Conservation (phyloP, 2,888 invertebrate species). For the Agonopterix subpropinquella region DNA sequence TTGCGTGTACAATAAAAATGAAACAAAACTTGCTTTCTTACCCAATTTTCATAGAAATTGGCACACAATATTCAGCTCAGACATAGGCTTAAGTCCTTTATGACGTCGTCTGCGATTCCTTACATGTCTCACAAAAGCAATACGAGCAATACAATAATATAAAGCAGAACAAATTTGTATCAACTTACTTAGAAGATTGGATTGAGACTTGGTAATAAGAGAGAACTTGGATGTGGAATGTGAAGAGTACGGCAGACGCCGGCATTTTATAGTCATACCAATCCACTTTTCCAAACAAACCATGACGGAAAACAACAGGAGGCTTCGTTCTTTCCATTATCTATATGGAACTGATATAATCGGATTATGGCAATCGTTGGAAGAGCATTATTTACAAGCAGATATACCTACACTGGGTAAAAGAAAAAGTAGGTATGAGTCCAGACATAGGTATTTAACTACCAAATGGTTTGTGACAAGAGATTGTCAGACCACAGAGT, state of each 20-base stretch:
- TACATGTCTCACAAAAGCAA: too few relatives aligned
- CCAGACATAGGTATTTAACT: too few relatives aligned
- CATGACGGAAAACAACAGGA: conserved; percentile 35
- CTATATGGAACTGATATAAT: conserved; percentile 34
- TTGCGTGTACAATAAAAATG: too few relatives aligned
- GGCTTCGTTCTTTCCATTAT: conserved; percentile 31
- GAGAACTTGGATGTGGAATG: conserved; percentile 29
- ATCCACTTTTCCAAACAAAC: conserved; percentile 37
- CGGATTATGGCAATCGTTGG: conserved; percentile 14
- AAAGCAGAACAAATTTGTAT: not conserved
- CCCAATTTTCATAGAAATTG: too few relatives aligned
- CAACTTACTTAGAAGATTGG: not conserved
- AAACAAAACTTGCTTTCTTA: too few relatives aligned
- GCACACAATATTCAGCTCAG: too few relatives aligned
- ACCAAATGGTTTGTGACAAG: too few relatives aligned
- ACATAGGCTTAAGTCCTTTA: too few relatives aligned
- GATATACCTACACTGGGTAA: too few relatives aligned
- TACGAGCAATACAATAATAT: not conserved
- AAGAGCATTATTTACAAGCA: not conserved
- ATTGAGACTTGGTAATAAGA: not conserved
- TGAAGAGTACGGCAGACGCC: conserved; percentile 19
- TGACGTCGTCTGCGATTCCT: too few relatives aligned
- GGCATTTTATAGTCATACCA: conserved; percentile 44
- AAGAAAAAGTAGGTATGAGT: too few relatives aligned
- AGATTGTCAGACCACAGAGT: too few relatives aligned